These are phyloP conservation scores for Canis aureus DNA, from an alignment of 2,113 vertebrate species.

Conservation along the genomic window DNA sequence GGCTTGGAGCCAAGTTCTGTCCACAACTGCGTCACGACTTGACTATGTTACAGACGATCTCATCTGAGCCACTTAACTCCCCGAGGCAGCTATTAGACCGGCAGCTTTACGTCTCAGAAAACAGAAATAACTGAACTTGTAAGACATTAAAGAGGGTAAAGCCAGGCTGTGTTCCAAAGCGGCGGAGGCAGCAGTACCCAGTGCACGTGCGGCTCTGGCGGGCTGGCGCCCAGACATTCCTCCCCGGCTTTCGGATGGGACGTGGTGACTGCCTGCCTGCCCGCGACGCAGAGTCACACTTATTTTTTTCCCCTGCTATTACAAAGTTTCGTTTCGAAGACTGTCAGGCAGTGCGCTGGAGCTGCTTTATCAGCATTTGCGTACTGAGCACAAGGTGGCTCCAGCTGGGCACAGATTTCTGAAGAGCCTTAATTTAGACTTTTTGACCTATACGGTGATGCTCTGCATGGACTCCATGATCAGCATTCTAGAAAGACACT, in stretches of 20 bases:
- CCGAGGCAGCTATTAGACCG: neutral
- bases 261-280: neutral
- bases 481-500: neutral
- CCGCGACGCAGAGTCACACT: neutral
- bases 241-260: neutral
- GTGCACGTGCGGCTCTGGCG: neutral
- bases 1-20: neutral
- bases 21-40: neutral
- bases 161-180: neutral
- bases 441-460: neutral
- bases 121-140: neutral
- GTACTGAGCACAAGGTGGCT: neutral
- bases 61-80: neutral
- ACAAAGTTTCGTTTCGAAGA: neutral
- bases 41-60: neutral
- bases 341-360: neutral
- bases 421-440: neutral
- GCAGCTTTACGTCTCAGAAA: neutral
- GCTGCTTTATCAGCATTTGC: neutral
- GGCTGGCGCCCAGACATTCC: neutral
- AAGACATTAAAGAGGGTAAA: neutral
- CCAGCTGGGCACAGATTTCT: neutral
- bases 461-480: rapidly evolving
- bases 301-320: neutral
- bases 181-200: rapidly evolving